These are phyloP conservation scores for Procavia capensis DNA, from an alignment of 2,113 vertebrate genomes.

Conservation along the genomic window DNA sequence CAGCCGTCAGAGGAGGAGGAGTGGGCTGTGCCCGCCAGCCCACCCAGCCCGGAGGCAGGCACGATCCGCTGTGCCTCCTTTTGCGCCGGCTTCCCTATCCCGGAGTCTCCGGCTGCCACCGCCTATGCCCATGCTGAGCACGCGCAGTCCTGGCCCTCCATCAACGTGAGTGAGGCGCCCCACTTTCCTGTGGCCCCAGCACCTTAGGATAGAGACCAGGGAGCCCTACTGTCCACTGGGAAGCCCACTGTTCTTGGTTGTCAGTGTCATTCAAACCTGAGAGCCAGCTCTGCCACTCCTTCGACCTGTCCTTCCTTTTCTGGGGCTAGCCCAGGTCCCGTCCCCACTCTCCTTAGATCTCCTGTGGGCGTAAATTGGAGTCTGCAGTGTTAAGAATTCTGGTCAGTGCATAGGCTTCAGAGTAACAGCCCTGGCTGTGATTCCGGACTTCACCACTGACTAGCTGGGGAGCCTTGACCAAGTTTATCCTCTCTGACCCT, in stretches of 20 bases:
- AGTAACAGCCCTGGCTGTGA: background rate
- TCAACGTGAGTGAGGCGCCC: conserved; percentile 91
- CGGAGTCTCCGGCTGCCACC: conserved; percentile 89
- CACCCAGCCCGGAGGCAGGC: conserved; percentile 89
- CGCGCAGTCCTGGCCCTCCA: conserved; percentile 98
- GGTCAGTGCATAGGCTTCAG: background rate
- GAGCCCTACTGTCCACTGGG: fast-evolving
- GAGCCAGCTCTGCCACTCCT: background rate
- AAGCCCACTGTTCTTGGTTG: background rate
- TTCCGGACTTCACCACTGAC: background rate
- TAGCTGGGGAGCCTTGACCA: background rate
- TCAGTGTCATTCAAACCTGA: background rate
- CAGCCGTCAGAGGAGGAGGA: conserved; percentile 98
- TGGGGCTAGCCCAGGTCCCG: fast-evolving
- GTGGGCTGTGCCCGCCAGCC: conserved; percentile 92
- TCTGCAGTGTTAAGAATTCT: background rate
- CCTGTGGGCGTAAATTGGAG: background rate
- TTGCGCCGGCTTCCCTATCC: conserved; percentile 94
- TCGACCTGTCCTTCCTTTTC: no score
- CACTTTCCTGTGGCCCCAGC: background rate
- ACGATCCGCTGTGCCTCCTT: conserved; percentile 94
- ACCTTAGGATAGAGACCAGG: background rate
- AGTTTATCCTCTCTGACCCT: background rate
- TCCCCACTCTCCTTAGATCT: no score
- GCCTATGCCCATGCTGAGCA: conserved; percentile 93